Conservation (phyloP, 2,113 vertebrate genomes). For the Shinisaurus crocodilurus region DNA sequence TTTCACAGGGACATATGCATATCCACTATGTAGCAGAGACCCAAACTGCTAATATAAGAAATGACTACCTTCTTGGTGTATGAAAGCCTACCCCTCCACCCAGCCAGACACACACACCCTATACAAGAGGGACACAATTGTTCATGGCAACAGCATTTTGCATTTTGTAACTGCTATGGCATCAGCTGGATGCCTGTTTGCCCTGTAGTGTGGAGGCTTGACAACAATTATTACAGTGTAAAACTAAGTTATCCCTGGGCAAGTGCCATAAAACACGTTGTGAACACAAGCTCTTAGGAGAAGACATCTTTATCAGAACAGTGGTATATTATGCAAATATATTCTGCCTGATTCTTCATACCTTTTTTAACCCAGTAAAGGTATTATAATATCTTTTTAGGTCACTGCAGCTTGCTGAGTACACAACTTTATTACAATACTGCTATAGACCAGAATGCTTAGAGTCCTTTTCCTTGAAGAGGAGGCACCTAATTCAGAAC, state of each 20-base stretch:
- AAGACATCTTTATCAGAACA: background rate
- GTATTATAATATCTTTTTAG: conserved; percentile 23
- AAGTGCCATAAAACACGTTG: background rate
- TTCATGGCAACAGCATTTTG: background rate
- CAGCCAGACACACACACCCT: background rate
- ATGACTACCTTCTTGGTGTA: too few relatives aligned
- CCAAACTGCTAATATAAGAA: too few relatives aligned
- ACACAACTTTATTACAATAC: conserved; percentile 36
- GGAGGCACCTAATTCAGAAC: conserved; percentile 36
- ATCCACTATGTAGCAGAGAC: too few relatives aligned
- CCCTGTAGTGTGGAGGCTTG: background rate
- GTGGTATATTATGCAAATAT: background rate
- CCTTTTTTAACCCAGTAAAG: conserved; percentile 2
- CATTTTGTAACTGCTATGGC: background rate
- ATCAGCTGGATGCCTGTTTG: background rate
- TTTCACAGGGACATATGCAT: too few relatives aligned
- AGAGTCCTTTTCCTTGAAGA: background rate
- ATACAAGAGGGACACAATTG: background rate
- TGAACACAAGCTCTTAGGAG: background rate
- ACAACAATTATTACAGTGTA: background rate
- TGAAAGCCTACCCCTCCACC: background rate
- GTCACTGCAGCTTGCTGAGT: conserved; percentile 9
- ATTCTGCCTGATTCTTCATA: conserved; percentile 16
- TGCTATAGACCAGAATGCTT: conserved; percentile 13
- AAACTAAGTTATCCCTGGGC: background rate